A percentile compares a stretch with the other conserved stretches of the same genome.
Conservation (phyloP, 2,888 invertebrate species). For the Stenodera caucasica region DNA sequence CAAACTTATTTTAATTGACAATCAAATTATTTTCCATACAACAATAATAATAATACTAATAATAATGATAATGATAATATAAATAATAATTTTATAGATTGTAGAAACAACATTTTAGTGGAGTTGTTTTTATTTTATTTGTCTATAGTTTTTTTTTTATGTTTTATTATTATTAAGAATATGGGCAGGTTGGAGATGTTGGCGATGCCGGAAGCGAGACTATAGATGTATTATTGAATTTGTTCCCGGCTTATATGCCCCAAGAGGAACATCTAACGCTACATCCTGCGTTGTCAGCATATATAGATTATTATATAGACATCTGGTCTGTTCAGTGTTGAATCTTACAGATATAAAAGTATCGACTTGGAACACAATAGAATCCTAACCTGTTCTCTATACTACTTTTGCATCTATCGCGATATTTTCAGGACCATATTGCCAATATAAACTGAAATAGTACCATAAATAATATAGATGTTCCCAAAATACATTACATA, state of each 20-base stretch:
- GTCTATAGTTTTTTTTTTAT: conserved; percentile 11
- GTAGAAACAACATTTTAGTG: neutral
- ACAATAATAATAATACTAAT: neutral
- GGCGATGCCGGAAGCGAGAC: conserved; percentile 40
- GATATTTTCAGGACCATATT: conserved; percentile 40
- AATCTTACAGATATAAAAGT: conserved; percentile 55
- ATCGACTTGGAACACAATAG: conserved; percentile 42
- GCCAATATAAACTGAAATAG: conserved; percentile 42
- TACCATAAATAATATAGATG: conserved; percentile 44
- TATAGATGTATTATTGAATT: conserved; percentile 57
- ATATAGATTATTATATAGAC: conserved; percentile 60
- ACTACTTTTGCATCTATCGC: conserved; percentile 35
- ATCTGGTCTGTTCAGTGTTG: conserved; percentile 55
- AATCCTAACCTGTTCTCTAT: conserved; percentile 30
- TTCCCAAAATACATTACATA: conserved; percentile 31
- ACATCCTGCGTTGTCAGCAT: conserved; percentile 58
- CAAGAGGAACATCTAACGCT: conserved; percentile 53
- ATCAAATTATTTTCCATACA: conserved; percentile 6
- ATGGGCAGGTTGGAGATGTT: conserved; percentile 37
- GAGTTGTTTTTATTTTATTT: neutral
- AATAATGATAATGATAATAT: neutral
- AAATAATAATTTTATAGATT: neutral
- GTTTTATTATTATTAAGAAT: conserved; percentile 13
- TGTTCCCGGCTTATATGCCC: conserved; percentile 56
- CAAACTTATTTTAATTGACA: conserved; percentile 1